Conservation (phyloP, 2,113 vertebrate genomes). For the Alligator sinensis region DNA sequence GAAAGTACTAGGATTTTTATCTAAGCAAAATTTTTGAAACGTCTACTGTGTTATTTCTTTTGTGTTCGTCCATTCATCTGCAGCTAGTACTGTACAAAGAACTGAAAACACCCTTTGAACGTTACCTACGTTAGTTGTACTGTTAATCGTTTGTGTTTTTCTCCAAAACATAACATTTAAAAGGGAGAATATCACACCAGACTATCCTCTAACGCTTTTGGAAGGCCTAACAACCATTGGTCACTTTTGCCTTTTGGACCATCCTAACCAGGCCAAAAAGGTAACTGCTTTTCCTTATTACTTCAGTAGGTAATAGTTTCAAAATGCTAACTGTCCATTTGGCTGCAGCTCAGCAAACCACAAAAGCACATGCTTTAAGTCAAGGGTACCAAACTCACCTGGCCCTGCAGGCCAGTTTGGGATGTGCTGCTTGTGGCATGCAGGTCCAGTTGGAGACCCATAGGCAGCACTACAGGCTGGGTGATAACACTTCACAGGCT, state of each 20-base stretch:
- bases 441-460: too few relatives aligned
- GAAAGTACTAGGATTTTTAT: background rate
- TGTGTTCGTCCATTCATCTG: background rate
- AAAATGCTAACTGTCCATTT: background rate
- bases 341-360: fast-evolving
- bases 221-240: constrained; percentile 94
- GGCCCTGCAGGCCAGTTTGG: too few relatives aligned
- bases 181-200: constrained; percentile 94
- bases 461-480: too few relatives aligned
- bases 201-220: constrained; percentile 94
- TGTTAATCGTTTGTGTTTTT: background rate
- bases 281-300: constrained; percentile 65
- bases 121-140: background rate
- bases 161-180: constrained; percentile 80
- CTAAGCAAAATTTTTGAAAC: background rate
- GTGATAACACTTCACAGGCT: too few relatives aligned
- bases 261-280: constrained; percentile 83
- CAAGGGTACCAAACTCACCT: too few relatives aligned
- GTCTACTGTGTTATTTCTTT: background rate
- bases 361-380: background rate
- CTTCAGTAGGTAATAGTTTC: background rate
- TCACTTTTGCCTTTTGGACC: constrained; percentile 94
- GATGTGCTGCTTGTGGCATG: too few relatives aligned
- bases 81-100: background rate
- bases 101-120: background rate